Conservation (phyloP, 2,113 vertebrate genomes). For the Melanostigma gelatinosum region DNA sequence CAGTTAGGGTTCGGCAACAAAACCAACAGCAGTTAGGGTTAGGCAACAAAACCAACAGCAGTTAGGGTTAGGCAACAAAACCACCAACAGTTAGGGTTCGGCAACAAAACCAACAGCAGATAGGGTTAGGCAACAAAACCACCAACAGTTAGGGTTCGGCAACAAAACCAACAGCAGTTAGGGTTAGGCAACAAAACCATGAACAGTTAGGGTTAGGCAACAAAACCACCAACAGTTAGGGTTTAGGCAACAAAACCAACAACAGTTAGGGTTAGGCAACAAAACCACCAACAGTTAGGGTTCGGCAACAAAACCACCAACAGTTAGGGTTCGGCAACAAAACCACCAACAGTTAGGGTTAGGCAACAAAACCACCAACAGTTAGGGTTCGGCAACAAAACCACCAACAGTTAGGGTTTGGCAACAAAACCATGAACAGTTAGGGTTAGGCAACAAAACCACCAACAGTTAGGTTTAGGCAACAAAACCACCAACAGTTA, state of each 20-base stretch:
- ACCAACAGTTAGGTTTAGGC: neutral
- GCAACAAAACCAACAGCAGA: neutral
- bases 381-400: too few species aligned
- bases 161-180: too few species aligned
- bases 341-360: neutral
- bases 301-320: neutral
- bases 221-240: too few species aligned
- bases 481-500: neutral
- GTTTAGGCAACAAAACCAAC: too few species aligned
- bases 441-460: too few species aligned
- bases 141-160: too few species aligned
- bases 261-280: neutral
- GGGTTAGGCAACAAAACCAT: too few species aligned
- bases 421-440: neutral
- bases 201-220: too few species aligned
- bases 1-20: neutral
- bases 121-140: neutral
- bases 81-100: too few species aligned
- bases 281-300: neutral
- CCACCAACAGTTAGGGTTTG: neutral
- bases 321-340: too few species aligned
- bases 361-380: neutral
- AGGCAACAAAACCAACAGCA: neutral
- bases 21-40: too few species aligned
- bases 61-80: neutral